These are phyloP conservation scores for Micoletzkya japonica DNA, from an alignment of 2,888 invertebrate species.

Conservation along the genomic window DNA sequence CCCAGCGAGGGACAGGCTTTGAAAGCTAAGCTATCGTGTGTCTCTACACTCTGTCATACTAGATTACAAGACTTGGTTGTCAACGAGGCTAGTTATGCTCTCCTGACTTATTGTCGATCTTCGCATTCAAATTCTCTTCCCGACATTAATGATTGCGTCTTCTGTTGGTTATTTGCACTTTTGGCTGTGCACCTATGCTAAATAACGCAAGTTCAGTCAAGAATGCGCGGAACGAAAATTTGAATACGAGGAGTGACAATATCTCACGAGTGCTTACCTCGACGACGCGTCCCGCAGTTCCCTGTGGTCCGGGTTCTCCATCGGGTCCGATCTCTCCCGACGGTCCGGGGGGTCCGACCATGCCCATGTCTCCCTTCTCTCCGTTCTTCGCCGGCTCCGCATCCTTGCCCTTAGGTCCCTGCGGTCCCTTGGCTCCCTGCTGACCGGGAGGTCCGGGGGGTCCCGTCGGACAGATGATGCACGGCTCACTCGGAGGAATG, in stretches of 20 bases:
- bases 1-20: too few relatives aligned
- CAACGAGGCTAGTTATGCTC: background rate
- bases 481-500: conserved; percentile 49
- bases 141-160: background rate
- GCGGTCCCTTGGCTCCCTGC: conserved; percentile 53
- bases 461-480: conserved; percentile 59
- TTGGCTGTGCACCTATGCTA: too few relatives aligned
- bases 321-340: conserved; percentile 53
- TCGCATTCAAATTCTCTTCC: too few relatives aligned
- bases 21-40: too few relatives aligned
- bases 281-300: conserved; percentile 56
- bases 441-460: conserved; percentile 54
- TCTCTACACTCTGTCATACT: too few relatives aligned
- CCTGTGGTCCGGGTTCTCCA: conserved; percentile 55
- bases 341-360: conserved; percentile 56
- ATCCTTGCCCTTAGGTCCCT: conserved; percentile 60
- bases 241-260: too few relatives aligned
- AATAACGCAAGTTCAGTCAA: too few relatives aligned
- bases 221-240: too few relatives aligned
- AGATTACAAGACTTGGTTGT: background rate
- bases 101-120: too few relatives aligned
- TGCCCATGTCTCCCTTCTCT: conserved; percentile 35
- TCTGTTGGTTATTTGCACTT: too few relatives aligned
- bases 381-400: conserved; percentile 56
- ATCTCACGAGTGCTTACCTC: conserved; percentile 32